A percentile compares a stretch with the other conserved stretches of the same genome.
Evolutionary conservation across 2,113 vertebrate species (phyloP).

Genomic region (Hucho hucho): DNA sequence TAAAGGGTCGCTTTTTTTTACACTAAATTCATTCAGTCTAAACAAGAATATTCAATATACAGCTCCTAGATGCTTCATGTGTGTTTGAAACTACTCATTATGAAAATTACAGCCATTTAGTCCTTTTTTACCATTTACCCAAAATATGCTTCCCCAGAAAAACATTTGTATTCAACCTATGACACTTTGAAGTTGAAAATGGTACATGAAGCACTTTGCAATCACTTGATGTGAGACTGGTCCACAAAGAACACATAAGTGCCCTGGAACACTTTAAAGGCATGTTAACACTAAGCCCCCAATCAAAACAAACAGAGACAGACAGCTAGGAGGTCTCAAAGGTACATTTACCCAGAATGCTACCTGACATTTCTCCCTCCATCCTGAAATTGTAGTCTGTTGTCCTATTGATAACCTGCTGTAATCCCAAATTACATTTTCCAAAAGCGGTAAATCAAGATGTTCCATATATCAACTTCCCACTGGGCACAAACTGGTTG

Average conservation of each 20-base stretch:
- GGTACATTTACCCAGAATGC: background rate
- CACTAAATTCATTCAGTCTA: no score
- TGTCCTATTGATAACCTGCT: constrained; percentile 6
- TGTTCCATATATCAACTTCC: background rate
- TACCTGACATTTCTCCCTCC: background rate
- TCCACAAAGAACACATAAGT: no score
- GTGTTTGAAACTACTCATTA: no score
- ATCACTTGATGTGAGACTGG: background rate
- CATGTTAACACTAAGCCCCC: background rate
- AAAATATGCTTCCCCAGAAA: no score
- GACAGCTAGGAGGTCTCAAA: background rate
- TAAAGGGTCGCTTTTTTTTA: no score
- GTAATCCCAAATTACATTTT: constrained; percentile 29
- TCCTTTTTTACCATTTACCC: no score
- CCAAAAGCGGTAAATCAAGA: constrained; percentile 3
- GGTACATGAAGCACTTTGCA: background rate
- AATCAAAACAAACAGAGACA: background rate
- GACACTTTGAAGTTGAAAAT: background rate
- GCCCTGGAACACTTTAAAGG: background rate
- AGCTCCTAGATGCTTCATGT: no score
- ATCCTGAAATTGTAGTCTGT: background rate
- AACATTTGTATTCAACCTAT: background rate
- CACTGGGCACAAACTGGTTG: no score
- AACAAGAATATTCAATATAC: no score
- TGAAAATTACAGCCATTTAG: no score